These are phyloP conservation scores for Leptinotarsa juncta DNA, from an alignment of 2,888 invertebrate species.

Conservation along the genomic window DNA sequence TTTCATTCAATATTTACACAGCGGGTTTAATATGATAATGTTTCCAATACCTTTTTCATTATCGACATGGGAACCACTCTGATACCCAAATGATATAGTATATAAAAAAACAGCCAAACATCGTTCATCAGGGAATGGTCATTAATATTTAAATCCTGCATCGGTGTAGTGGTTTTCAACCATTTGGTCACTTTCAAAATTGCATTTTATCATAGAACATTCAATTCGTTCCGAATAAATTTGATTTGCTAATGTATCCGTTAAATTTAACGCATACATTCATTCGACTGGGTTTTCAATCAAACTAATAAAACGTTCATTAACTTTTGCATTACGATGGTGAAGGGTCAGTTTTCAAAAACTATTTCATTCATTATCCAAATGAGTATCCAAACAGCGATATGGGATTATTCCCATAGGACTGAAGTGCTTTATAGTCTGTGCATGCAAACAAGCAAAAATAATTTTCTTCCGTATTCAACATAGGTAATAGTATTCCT, in stretches of 20 bases:
- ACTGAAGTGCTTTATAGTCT: no score
- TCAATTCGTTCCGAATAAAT: slow-evolving; percentile 37
- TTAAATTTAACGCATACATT: slow-evolving; percentile 15
- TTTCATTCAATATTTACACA: background rate
- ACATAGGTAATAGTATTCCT: no score
- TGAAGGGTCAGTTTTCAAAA: background rate
- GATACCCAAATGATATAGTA: slow-evolving; percentile 1
- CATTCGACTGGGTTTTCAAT: background rate
- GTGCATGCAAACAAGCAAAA: no score
- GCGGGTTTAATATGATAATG: background rate
- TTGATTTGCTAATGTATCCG: slow-evolving; percentile 38
- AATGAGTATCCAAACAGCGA: no score
- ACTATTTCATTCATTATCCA: background rate
- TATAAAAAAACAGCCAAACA: slow-evolving; percentile 11
- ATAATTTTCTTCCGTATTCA: no score
- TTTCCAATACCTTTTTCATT: background rate
- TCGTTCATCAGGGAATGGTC: slow-evolving; percentile 16
- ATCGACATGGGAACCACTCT: background rate
- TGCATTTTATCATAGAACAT: slow-evolving; percentile 30
- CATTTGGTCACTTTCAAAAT: slow-evolving; percentile 25
- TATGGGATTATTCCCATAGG: no score
- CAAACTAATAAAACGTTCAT: slow-evolving; percentile 1
- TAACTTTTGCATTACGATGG: background rate
- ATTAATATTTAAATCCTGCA: slow-evolving; percentile 22
- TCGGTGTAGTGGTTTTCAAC: slow-evolving; percentile 12